Percentiles rank a stretch among this genome's conserved stretches.
phyloP scores from a whole-genome alignment of 2,888 invertebrate genomes.

The Blomia tropicalis region DNA sequence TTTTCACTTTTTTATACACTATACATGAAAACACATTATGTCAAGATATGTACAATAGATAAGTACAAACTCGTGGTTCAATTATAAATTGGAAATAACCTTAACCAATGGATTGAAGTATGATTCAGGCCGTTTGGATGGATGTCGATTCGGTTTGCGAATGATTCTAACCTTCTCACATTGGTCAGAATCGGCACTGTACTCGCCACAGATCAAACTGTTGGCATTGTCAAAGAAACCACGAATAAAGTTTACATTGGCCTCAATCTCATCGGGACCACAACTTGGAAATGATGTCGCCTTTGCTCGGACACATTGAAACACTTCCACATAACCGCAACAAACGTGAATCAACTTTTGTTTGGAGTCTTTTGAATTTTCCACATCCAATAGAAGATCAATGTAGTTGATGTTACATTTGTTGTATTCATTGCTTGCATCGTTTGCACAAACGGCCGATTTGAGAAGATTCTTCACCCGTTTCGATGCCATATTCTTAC shows the following conservation, averaged over 20 bases:
- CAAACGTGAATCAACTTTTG: not conserved
- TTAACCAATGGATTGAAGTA: conserved; percentile 17
- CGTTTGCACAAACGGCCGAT: not conserved
- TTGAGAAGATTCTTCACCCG: not conserved
- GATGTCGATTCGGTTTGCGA: not conserved
- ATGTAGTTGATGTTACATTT: not conserved
- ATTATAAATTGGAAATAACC: conserved; percentile 3
- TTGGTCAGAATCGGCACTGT: conserved; percentile 15
- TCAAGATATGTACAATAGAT: too few relatives aligned
- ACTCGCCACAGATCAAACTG: conserved; percentile 22
- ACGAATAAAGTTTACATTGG: not conserved
- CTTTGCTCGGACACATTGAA: not conserved
- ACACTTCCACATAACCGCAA: not conserved
- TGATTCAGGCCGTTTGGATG: not conserved
- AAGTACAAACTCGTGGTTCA: too few relatives aligned
- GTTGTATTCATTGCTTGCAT: not conserved
- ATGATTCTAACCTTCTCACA: conserved; percentile 11
- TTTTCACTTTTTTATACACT: too few relatives aligned
- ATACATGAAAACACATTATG: too few relatives aligned
- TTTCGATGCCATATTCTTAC: not conserved
- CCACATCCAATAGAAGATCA: not conserved
- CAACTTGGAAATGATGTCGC: not conserved
- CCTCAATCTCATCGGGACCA: conserved; percentile 10
- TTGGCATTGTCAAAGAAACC: conserved; percentile 12
- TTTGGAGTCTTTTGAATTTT: not conserved